Conservation (phyloP, 1,140 invertebrate species). For the Contarinia nasturtii region DNA sequence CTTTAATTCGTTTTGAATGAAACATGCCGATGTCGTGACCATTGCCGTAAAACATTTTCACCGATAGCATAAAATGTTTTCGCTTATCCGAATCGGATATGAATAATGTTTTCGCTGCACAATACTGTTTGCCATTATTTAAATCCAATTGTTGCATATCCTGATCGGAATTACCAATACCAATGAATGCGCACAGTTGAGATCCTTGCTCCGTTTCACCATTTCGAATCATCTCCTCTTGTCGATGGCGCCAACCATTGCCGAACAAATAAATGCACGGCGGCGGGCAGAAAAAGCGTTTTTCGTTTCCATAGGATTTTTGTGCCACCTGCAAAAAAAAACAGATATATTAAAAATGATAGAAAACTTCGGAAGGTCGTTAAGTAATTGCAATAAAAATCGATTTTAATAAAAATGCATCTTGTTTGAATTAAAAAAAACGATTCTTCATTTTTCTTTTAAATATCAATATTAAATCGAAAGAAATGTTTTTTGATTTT, state of each 20-base stretch:
- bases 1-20: conserved; percentile 97
- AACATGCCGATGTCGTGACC: conserved; percentile 97
- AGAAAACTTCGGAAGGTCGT: no score
- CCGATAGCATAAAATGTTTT: conserved; percentile 96
- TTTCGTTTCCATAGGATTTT: conserved; percentile 99
- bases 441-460: no score
- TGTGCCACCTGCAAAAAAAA: conserved; percentile 71
- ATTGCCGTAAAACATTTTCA: conserved; percentile 98
- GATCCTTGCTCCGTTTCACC: conserved; percentile 77
- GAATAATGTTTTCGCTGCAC: conserved; percentile 96
- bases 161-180: conserved; percentile 95
- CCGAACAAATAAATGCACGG: conserved; percentile 97
- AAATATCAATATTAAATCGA: no score
- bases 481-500: no score
- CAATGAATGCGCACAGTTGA: conserved; percentile 94
- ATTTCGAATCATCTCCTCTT: conserved; percentile 74
- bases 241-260: conserved; percentile 87
- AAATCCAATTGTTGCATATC: conserved; percentile 98
- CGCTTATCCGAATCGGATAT: conserved; percentile 98
- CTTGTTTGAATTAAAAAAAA: no score
- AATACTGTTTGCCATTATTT: conserved; percentile 90
- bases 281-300: conserved; percentile 97
- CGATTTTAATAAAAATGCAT: background rate
- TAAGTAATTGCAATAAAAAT: background rate
- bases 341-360: background rate